A percentile compares a stretch with the other conserved stretches of the same genome.
Evolutionary conservation across 2,113 vertebrate genomes (phyloP).

Genomic region (Triplophysa siluroides): DNA sequence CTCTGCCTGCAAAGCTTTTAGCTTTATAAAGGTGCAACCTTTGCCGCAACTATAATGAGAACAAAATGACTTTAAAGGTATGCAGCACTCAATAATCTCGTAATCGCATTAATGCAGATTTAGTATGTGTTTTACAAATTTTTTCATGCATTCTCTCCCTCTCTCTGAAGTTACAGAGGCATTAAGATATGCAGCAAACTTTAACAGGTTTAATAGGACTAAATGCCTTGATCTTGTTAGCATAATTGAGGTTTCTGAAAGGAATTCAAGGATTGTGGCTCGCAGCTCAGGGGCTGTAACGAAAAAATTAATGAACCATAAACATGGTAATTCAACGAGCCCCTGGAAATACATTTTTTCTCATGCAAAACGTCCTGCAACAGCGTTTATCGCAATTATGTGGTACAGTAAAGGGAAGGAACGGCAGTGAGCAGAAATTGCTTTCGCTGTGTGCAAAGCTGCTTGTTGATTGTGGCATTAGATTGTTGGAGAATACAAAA

Average conservation of each 20-base stretch:
- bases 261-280: conserved; percentile 42
- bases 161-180: conserved; percentile 16
- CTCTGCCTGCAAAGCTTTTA: conserved; percentile 4
- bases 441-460: conserved; percentile 29
- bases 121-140: neutral
- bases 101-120: conserved; percentile 46
- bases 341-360: conserved; percentile 35
- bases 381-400: conserved; percentile 18
- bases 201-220: conserved; percentile 44
- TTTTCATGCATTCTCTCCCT: conserved; percentile 2
- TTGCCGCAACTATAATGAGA: conserved; percentile 2
- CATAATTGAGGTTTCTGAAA: conserved; percentile 53
- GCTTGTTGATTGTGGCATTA: conserved; percentile 22
- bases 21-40: conserved; percentile 19
- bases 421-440: neutral
- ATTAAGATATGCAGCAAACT: conserved; percentile 34
- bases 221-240: conserved; percentile 53
- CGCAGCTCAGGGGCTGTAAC: conserved; percentile 31
- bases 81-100: conserved; percentile 36
- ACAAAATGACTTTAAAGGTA: neutral
- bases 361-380: conserved; percentile 33
- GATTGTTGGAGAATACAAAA: conserved; percentile 8
- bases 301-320: conserved; percentile 43
- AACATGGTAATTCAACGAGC: conserved; percentile 19
- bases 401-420: conserved; percentile 8